phyloP scores from a whole-genome alignment of 2,113 vertebrate genomes.

The Pluvianellus socialis region DNA sequence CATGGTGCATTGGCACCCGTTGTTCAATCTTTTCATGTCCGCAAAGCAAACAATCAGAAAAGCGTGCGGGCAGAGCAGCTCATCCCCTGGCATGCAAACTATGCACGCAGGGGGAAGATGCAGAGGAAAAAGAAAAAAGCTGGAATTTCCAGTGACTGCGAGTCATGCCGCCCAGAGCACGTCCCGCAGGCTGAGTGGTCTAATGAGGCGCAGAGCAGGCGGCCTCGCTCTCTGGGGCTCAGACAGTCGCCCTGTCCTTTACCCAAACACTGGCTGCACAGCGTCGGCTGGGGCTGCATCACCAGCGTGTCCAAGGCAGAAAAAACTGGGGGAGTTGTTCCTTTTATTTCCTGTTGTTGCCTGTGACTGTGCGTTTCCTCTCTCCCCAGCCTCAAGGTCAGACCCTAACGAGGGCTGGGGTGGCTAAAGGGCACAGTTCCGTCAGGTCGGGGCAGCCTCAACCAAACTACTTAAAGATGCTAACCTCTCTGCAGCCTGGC shows the following conservation, averaged over 20 bases:
- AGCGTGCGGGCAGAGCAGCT: neutral
- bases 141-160: neutral
- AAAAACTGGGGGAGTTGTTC: neutral
- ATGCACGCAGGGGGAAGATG: neutral
- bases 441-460: neutral
- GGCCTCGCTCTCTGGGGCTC: neutral
- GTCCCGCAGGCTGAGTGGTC: neutral
- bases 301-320: neutral
- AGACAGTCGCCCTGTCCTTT: rapidly evolving
- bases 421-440: neutral
- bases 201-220: neutral
- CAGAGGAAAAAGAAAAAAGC: neutral
- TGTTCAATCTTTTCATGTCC: neutral
- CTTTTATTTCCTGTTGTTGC: neutral
- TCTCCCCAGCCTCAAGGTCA: neutral
- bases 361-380: neutral
- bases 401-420: neutral
- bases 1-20: neutral
- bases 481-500: neutral
- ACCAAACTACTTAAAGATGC: neutral
- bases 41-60: neutral
- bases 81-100: conserved; percentile 16
- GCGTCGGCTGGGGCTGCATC: neutral
- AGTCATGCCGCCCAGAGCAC: neutral
- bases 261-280: neutral